Base-by-base conservation (phyloP, 2,888 invertebrate species). In the Lasioglossum pauxillum region DNA sequence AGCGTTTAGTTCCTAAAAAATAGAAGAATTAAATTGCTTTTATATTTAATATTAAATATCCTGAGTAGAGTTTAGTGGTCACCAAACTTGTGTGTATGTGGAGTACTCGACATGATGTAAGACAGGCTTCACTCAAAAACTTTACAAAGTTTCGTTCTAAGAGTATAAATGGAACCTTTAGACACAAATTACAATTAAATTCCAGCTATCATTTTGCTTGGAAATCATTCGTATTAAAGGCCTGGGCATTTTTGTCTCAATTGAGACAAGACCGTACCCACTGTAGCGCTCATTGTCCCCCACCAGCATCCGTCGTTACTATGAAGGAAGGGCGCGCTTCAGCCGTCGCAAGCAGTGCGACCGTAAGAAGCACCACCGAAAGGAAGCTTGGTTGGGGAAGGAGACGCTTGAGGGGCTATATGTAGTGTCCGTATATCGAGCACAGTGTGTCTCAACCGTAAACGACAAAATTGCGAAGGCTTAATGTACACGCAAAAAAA, bases 211-310 rank as follows among this genome's bases (percentile, higher is more conserved):
- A 27, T 35, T 77, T 38, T 41, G n/a, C 49, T 71, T 75, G 49
- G 35, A 41, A 74, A 75, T 72, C 12, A 38, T 46, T 82, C 46
- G 46, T 31, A n/a, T 80, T 80, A 76, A 80, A 35, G 35, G 4
- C 4, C 35, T 35, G 35, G 4, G 35, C 35, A 35, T 35, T 35
- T 35, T 35, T 4, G 35, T 35, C 35, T 35, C 35, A 35, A 35
- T 35, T 3, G 35, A 35, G 35, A 35, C 35, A 35, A 35, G 35
- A 35, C 35, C 35, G 2, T 35, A 3, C 35, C 35, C 35, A 35
- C 35, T 35, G 35, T 35, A 35, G 35, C 35, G 35, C 35, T 4
- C 35, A 35, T 4, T 35, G 35, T 35, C 35, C 35, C 35, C 4
- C 2, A 35, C 35, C 35, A 35, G 3, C 35, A 35, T 35, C 3